phyloP scores from a whole-genome alignment of 2,113 vertebrate genomes.

The Xyliphius kryptos region DNA sequence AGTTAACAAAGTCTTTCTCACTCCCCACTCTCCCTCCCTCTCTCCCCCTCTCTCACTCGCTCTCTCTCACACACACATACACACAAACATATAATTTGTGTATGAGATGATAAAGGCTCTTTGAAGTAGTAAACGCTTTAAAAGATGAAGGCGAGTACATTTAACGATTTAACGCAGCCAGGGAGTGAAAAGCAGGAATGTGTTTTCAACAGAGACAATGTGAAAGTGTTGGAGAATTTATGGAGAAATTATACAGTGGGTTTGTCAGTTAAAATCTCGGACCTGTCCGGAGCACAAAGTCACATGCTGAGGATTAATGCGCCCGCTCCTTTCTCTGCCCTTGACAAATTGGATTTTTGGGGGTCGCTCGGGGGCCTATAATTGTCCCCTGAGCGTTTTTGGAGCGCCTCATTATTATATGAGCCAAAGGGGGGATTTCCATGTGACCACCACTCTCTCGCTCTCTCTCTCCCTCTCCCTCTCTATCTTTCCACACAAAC shows the following conservation, averaged over 20 bases:
- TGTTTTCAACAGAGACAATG: slow-evolving; percentile 87
- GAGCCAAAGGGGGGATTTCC: slow-evolving; percentile 14
- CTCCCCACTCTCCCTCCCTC: slow-evolving; percentile 1
- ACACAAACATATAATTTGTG: slow-evolving; percentile 28
- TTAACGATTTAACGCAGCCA: slow-evolving; percentile 82
- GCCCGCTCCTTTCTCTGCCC: slow-evolving; percentile 94
- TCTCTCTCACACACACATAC: not conserved
- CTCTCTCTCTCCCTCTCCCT: not conserved
- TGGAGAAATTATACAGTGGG: slow-evolving; percentile 99
- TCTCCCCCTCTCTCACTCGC: not conserved
- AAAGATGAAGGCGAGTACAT: slow-evolving; percentile 98
- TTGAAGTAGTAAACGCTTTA: slow-evolving; percentile 91
- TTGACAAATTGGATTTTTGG: slow-evolving; percentile 99
- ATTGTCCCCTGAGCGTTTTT: slow-evolving; percentile 96
- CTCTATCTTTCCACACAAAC: slow-evolving; percentile 6
- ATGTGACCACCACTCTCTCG: slow-evolving; percentile 20
- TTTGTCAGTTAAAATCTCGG: slow-evolving; percentile 99
- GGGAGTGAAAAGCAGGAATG: slow-evolving; percentile 82
- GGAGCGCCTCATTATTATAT: slow-evolving; percentile 80
- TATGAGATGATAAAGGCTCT: slow-evolving; percentile 83
- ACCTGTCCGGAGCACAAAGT: slow-evolving; percentile 98
- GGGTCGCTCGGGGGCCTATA: slow-evolving; percentile 85
- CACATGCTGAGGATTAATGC: slow-evolving; percentile 99
- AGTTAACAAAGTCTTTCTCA: slow-evolving; percentile 97
- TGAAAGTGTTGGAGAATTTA: slow-evolving; percentile 89